Conservation (phyloP, 2,888 invertebrate species). For the Drosophila diplacantha region DNA sequence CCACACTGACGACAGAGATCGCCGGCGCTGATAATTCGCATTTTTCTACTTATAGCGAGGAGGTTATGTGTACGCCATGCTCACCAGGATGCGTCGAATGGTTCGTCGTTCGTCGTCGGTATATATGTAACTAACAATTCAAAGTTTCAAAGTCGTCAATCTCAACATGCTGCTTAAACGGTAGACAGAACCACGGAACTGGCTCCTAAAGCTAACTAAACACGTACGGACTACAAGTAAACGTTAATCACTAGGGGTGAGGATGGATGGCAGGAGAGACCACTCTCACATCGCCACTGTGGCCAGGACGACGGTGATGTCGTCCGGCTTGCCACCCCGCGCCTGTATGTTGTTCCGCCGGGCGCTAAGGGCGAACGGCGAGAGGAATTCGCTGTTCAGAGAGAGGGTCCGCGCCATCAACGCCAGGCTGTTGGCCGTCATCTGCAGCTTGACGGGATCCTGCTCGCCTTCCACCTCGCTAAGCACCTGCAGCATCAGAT, state of each 20-base stretch:
- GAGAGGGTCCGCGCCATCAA: conserved; percentile 96
- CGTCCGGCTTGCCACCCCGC: conserved; percentile 98
- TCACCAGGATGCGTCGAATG: conserved; percentile 61
- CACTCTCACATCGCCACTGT: conserved; percentile 85
- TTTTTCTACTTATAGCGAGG: conserved; percentile 42
- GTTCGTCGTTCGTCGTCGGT: conserved; percentile 20
- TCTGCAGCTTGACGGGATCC: conserved; percentile 88
- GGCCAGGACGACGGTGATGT: conserved; percentile 97
- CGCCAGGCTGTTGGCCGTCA: conserved; percentile 95
- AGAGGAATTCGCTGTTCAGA: conserved; percentile 95
- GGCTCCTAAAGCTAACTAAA: conserved; percentile 62
- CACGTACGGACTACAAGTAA: conserved; percentile 55
- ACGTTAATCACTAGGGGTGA: conserved; percentile 46
- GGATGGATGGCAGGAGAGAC: conserved; percentile 7
- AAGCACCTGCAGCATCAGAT: conserved; percentile 91
- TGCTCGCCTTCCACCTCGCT: conserved; percentile 85
- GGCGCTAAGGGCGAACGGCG: conserved; percentile 96
- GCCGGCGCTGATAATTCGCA: conserved; percentile 57
- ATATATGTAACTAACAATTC: conserved; percentile 56
- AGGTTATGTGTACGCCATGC: conserved; percentile 52
- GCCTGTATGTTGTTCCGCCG: conserved; percentile 94
- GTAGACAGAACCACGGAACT: conserved; percentile 59
- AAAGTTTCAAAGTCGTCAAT: conserved; percentile 41
- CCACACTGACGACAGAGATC: conserved; percentile 62
- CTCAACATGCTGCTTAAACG: conserved; percentile 63